Evolutionary conservation across 1,140 invertebrate genomes (phyloP).

Genomic region (Cotesia glomerata): DNA sequence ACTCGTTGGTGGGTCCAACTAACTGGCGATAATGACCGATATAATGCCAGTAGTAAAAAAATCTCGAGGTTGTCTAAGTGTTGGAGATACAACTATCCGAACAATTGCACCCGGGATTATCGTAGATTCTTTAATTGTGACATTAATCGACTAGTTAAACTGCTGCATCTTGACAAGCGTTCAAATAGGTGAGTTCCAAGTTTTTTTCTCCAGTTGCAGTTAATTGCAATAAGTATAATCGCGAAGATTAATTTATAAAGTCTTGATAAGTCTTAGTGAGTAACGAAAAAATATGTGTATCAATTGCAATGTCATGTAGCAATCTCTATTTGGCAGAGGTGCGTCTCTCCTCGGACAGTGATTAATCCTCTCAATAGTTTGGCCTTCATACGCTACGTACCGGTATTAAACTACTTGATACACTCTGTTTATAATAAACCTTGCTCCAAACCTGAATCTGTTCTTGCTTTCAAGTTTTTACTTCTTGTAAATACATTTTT

Average conservation of each 20-base stretch:
- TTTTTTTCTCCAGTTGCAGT: too few relatives aligned
- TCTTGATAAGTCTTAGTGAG: too few relatives aligned
- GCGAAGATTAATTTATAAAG: too few relatives aligned
- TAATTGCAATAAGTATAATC: not conserved
- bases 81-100: not conserved
- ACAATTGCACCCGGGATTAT: too few relatives aligned
- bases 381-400: not conserved
- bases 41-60: not conserved
- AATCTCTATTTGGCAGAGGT: constrained; percentile 12
- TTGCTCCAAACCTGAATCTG: too few relatives aligned
- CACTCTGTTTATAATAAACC: not conserved
- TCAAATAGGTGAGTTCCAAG: too few relatives aligned
- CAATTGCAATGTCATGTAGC: not conserved
- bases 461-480: not conserved
- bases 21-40: not conserved
- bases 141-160: too few relatives aligned
- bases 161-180: too few relatives aligned
- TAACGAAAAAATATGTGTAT: not conserved
- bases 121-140: too few relatives aligned
- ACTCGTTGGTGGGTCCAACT: not conserved
- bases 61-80: not conserved
- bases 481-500: not conserved
- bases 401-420: not conserved
- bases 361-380: not conserved
- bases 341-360: not conserved